Base-by-base conservation (phyloP, 2,113 vertebrate species). In the Riparia riparia region DNA sequence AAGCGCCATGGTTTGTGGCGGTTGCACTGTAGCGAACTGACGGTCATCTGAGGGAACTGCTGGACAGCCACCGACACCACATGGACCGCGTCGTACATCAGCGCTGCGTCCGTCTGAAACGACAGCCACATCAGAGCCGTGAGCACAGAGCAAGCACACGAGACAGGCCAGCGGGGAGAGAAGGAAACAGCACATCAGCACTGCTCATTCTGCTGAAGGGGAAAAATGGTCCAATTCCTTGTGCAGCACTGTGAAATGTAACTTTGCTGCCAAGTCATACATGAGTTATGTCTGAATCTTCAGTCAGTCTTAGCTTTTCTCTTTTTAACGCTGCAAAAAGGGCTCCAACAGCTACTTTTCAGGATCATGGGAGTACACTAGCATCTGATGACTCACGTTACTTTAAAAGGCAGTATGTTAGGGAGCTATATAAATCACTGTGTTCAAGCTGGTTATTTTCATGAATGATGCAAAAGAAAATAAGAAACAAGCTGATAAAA, bases 1-100 rank as follows among this genome's bases (percentile, higher is more conserved):
- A 99, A 99, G 90, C 99, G 99, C 99, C 99, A 99, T 0, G 99
- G 99, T 70, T 99, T 99, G 98, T 99, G 99, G 26, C 99, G 98
- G 97, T 99, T 99, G 97, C 99, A 99, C 97, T 99, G 99, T 32
- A 99, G 98, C 1, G 99, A 99, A 39, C 99, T 99, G 97, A 99
- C 99, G 9, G 99, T 99, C 98, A 99, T 99, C 98, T 99, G 99
- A 31, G 99, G 98, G 95, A 99, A 99, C 98, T 99, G 99, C 89
- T 99, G 99, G 78, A 99, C 99, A 7, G 99, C 99, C 96, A 99
- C 99, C 3, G 99, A 99, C 86, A 99, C 99, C 84, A 99, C 98
- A 26, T 99, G 99, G 42, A 99, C 99, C 0, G 99, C 99, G 56
- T 99, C 99, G 8, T 99, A 99, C 99, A 99, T 99, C 24, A 99